These are phyloP conservation scores for Myotis lucifugus DNA, from an alignment of 2,113 vertebrate genomes.

Conservation along the genomic window DNA sequence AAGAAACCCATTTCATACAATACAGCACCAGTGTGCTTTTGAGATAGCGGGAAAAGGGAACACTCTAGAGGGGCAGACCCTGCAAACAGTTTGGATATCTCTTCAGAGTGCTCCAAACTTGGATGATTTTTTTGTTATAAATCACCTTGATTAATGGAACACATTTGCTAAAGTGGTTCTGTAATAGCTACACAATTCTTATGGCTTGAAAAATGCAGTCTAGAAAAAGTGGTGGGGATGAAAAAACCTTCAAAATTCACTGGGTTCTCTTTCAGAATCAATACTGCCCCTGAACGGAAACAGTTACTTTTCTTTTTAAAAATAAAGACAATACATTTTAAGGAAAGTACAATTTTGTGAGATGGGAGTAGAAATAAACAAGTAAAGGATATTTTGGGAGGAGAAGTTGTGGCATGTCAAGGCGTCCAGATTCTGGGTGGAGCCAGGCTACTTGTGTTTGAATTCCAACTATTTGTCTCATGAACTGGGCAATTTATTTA, in stretches of 20 bases:
- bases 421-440: not conserved
- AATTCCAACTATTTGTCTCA: not conserved
- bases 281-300: constrained; percentile 34
- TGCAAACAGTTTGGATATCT: not conserved
- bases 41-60: not conserved
- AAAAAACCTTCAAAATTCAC: not conserved
- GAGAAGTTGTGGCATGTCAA: not conserved
- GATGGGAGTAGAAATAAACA: not conserved
- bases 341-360: not conserved
- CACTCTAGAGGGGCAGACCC: not conserved
- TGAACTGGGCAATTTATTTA: not conserved
- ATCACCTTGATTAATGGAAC: constrained; percentile 60
- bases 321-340: constrained; percentile 19
- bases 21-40: not conserved
- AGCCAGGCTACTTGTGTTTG: not conserved
- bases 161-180: constrained; percentile 53
- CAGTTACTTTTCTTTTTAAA: not conserved
- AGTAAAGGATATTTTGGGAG: not conserved
- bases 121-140: constrained; percentile 51
- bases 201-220: not conserved
- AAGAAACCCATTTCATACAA: constrained; percentile 6
- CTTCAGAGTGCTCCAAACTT: constrained; percentile 27
- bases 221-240: not conserved
- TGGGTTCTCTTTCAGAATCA: constrained; percentile 36
- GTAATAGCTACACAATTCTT: constrained; percentile 42